Conservation (phyloP, 2,797 vertebrate species). For the Phrynocephalus vlangalii region DNA sequence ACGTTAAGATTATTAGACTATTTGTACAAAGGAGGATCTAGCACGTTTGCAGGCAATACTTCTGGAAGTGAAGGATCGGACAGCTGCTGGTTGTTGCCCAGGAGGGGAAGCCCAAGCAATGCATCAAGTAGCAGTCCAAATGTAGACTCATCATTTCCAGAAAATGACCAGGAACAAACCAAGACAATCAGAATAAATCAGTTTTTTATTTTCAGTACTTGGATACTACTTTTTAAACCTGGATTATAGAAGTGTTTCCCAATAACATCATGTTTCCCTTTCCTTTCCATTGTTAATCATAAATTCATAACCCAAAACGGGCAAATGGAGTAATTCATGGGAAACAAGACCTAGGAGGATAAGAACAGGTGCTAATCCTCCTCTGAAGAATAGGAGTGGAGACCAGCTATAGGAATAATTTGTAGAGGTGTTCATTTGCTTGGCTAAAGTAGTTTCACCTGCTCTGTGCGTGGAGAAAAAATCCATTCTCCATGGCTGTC, state of each 20-base stretch:
- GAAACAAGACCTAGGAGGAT: neutral
- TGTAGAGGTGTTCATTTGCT: neutral
- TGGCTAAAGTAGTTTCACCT: constrained; percentile 3
- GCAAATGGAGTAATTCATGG: neutral
- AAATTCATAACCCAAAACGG: neutral
- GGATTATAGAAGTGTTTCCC: neutral
- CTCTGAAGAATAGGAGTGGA: neutral
- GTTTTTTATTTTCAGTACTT: neutral
- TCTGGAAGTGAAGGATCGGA: too few species aligned
- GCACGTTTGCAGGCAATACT: too few species aligned
- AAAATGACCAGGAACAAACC: neutral
- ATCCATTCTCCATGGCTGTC: constrained; percentile 10
- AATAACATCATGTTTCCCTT: neutral
- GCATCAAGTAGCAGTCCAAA: neutral
- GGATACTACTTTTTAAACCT: neutral
- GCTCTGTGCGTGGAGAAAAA: neutral
- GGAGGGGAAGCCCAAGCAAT: too few species aligned
- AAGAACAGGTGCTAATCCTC: neutral
- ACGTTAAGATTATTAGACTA: too few species aligned
- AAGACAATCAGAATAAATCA: neutral
- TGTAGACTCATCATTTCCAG: neutral
- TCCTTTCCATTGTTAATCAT: neutral
- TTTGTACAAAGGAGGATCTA: too few species aligned
- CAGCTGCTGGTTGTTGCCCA: too few species aligned
- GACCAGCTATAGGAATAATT: neutral